phyloP scores from a whole-genome alignment of 92 coral and sea anemone species.

The Epizoanthus fatuus region DNA sequence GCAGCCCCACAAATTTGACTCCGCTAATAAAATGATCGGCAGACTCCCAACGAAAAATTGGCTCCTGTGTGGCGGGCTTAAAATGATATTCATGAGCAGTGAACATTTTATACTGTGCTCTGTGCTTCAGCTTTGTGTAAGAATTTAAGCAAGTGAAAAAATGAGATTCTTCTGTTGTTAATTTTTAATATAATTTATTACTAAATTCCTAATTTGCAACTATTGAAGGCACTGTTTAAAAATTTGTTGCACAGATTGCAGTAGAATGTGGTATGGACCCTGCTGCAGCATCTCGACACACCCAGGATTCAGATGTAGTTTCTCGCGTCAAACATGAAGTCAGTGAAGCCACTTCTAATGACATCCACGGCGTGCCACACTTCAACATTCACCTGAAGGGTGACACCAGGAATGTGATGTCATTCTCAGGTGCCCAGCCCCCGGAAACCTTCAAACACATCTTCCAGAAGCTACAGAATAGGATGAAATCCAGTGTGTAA shows the following conservation, averaged over 20 bases:
- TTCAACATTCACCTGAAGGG: constrained; percentile 79
- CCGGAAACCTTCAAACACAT: constrained; percentile 77
- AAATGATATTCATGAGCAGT: no score
- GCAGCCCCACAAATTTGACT: no score
- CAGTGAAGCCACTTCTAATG: constrained; percentile 64
- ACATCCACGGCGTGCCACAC: constrained; percentile 90
- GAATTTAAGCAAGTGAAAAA: no score
- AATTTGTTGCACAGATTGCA: constrained; percentile 51
- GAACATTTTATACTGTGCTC: no score
- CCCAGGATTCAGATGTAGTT: constrained; percentile 69
- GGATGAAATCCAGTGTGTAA: constrained; percentile 85
- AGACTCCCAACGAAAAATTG: no score
- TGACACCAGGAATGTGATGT: constrained; percentile 48
- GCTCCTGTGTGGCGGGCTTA: no score
- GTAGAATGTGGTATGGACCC: constrained; percentile 76
- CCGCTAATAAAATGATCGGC: no score
- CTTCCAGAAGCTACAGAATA: constrained; percentile 74
- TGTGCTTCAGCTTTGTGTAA: no score
- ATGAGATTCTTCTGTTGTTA: no score
- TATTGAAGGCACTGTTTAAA: no score
- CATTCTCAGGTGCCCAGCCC: constrained; percentile 98
- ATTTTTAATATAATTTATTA: no score
- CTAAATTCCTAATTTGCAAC: no score
- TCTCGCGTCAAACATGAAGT: constrained; percentile 87
- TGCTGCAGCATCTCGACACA: constrained; percentile 73